Conservation (phyloP, 2,113 vertebrate genomes). For the Ibidorhyncha struthersii region DNA sequence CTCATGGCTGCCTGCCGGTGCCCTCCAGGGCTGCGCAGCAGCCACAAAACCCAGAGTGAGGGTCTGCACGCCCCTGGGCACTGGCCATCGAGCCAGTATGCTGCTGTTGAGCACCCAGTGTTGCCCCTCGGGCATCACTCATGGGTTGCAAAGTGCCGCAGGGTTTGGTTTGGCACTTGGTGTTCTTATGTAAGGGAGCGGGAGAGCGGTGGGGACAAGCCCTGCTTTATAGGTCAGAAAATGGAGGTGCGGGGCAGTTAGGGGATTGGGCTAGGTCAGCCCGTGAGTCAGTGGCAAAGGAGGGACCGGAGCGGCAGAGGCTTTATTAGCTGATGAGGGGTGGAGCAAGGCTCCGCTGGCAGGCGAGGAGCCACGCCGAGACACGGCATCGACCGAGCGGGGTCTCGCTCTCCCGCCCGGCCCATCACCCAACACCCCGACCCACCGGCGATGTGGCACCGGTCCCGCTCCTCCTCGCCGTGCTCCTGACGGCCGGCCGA, state of each 20-base stretch:
- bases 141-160: neutral
- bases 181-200: neutral
- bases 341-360: conserved; percentile 41
- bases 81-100: accelerated
- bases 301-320: conserved; percentile 23
- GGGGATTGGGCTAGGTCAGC: conserved; percentile 35
- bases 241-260: neutral
- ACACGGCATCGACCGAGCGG: neutral
- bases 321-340: conserved; percentile 55
- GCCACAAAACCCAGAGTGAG: accelerated
- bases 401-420: neutral
- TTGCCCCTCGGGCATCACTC: neutral
- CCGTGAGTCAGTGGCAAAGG: conserved; percentile 54
- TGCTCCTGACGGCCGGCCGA: neutral
- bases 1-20: neutral
- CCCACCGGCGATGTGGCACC: neutral
- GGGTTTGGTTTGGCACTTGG: accelerated
- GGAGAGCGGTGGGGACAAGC: neutral
- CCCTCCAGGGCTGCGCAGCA: neutral
- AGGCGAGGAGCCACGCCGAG: neutral
- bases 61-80: accelerated
- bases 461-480: neutral
- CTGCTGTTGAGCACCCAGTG: accelerated
- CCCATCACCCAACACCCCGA: neutral
- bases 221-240: conserved; percentile 11